phyloP scores from a whole-genome alignment of 2,113 vertebrate genomes.

The Pachycephala philippinensis region DNA sequence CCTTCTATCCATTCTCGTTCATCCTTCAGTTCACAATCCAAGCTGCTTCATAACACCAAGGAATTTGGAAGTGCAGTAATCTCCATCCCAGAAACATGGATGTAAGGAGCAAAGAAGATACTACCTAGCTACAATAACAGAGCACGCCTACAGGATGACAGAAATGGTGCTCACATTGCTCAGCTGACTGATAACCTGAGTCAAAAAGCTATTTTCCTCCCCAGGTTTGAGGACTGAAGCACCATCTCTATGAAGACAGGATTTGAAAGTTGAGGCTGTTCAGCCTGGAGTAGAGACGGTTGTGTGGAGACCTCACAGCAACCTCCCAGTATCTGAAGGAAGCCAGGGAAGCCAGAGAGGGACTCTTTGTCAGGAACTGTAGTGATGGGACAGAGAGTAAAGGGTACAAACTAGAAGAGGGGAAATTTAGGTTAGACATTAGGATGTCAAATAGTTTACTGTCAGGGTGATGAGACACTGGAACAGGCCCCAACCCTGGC shows the following conservation, averaged over 20 bases:
- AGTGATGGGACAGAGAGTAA: background rate
- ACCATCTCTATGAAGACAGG: background rate
- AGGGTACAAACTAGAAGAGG: background rate
- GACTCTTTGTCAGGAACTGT: background rate
- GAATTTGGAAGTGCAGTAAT: background rate
- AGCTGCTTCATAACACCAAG: background rate
- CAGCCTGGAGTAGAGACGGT: background rate
- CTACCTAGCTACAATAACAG: background rate
- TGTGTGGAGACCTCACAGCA: background rate
- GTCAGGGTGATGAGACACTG: background rate
- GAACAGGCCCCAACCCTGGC: background rate
- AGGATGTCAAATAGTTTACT: background rate
- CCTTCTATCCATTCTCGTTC: background rate
- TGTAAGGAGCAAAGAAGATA: background rate
- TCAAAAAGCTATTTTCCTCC: background rate
- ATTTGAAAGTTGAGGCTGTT: background rate
- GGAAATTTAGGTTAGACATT: background rate
- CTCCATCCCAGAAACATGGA: background rate
- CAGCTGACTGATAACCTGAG: background rate
- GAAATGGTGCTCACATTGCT: background rate
- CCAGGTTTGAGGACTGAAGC: background rate
- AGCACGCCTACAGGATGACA: accelerated
- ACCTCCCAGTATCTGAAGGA: background rate
- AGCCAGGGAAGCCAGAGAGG: background rate
- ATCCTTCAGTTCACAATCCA: background rate